Base-by-base conservation (phyloP, 2,888 invertebrate species). In the Mythimna vitellina region DNA sequence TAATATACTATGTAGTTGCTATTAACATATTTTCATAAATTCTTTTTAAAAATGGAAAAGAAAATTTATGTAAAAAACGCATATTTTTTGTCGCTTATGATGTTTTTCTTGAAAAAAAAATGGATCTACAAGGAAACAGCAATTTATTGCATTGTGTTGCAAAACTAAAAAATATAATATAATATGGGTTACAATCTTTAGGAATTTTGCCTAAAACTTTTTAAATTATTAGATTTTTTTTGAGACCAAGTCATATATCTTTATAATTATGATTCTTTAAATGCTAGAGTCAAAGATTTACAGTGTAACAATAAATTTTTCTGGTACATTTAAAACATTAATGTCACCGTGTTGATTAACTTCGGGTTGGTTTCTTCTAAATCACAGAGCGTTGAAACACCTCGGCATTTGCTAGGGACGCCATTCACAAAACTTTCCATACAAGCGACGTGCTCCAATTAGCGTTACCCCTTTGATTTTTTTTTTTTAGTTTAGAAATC, bases 201-300 rank as follows among this genome's bases (percentile, higher is more conserved):
- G 14, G 12, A 46, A 17, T 17, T 46, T 17, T 7, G 17, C 46
- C 46, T 17, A 46, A 46, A 46, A 17, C 7, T 6, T 42, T 62
- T 46, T 29, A 14, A 7, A 32, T 61, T 29, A 68, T 64, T 64
- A 17, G 20, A n/a, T 29, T 75, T 70, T 75, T 51, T 35, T 51
- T 12, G 8, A 14, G 22, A 64, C 3, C 25, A 54, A 42, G 20
- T 46, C 17, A 7, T 29, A 8, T 7, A 53, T 25, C 22, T 22
- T 5, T 1, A 46, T 17, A 49, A 14, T n/a, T n/a, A n/a, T n/a
- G n/a, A 32, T 49, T 22, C 1, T 56, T 70, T 35, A 12, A 56
- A 5, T 56, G 25, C n/a, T 7, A 12, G 6, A n/a, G 12, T 35
- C 32, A 32, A 49, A 54, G 54, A 46, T 61, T 61, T 54, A 62